Percentiles rank a stretch among this genome's conserved stretches.
phyloP scores from a whole-genome alignment of 2,888 invertebrate species.

The Cryptus viduatorius region DNA sequence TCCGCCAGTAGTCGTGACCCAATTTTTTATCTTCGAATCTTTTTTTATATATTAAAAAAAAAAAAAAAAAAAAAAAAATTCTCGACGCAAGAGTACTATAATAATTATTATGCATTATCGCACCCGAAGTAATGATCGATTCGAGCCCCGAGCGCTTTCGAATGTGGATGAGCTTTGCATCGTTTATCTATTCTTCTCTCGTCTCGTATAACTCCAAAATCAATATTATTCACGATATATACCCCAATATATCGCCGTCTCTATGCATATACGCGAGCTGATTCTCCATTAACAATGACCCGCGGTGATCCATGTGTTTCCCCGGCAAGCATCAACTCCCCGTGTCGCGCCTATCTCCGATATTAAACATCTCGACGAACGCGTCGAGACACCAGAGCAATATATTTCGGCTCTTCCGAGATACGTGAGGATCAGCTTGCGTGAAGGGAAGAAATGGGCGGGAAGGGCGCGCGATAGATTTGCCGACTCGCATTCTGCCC shows the following conservation, averaged over 20 bases:
- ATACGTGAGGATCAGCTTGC: constrained; percentile 36
- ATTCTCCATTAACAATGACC: constrained; percentile 41
- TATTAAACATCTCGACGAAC: constrained; percentile 54
- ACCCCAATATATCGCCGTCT: constrained; percentile 22
- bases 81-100: too few relatives aligned
- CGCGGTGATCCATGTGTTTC: constrained; percentile 35
- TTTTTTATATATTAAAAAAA: constrained; percentile 40
- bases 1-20: constrained; percentile 44
- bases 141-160: constrained; percentile 30
- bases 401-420: constrained; percentile 43
- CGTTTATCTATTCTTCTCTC: constrained; percentile 41
- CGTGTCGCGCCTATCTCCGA: constrained; percentile 44
- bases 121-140: constrained; percentile 50
- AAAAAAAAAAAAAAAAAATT: too few relatives aligned
- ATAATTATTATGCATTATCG: constrained; percentile 60
- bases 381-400: constrained; percentile 38
- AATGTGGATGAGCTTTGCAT: constrained; percentile 35
- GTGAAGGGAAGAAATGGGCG: background rate
- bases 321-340: constrained; percentile 18
- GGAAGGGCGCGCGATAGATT: constrained; percentile 28
- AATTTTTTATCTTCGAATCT: constrained; percentile 28
- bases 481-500: constrained; percentile 14
- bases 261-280: background rate
- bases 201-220: constrained; percentile 56
- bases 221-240: constrained; percentile 63